Base-by-base conservation (phyloP, 2,888 invertebrate genomes). In the Calameuta filiformis region DNA sequence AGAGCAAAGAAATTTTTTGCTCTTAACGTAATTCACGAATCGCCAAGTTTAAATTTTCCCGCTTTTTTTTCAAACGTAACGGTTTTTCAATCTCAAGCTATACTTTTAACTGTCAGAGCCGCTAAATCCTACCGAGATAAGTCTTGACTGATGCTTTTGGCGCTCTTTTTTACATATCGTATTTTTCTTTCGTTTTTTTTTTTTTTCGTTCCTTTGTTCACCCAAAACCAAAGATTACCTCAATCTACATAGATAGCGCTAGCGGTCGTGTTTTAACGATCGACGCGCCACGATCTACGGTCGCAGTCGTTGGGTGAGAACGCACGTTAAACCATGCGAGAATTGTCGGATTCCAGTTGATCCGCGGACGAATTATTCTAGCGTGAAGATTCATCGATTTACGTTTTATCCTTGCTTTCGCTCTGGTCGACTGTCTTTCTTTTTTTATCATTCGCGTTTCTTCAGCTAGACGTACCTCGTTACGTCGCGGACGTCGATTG, bases 211-310 rank as follows among this genome's bases (percentile, higher is more conserved):
- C 40, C 40, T 56, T 40, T 56, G 23, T 23, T 56, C 40, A 23
- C 2, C 23, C 40, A 9, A 56, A 56, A 56, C 40, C 23, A 56
- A 23, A 23, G 40, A 23, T 71, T 71, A 71, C 71, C 30, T 71
- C 71, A 30, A 71, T 71, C 71, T 71, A 15, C 71, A 71, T 71
- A 71, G 71, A 71, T 71, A 71, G 71, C 31, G 31, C 33, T 2
- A 6, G 23, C 30, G 71, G 33, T 23, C 30, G 31, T 12, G 71
- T 12, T 33, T 30, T 71, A 71, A 71, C 71, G 71, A 30, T 71
- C 71, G 71, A 33, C 33, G 15, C 31, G 15, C 3, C 12, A 30
- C 15, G 71, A 71, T 71, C 31, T 33, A 71, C 3, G 12, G 30
- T 11, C 30, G 30, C 12, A 71, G 71, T 33, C 71, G 23, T 3